Conservation (phyloP, 2,888 invertebrate species). For the Tuberolachnus salignus region DNA sequence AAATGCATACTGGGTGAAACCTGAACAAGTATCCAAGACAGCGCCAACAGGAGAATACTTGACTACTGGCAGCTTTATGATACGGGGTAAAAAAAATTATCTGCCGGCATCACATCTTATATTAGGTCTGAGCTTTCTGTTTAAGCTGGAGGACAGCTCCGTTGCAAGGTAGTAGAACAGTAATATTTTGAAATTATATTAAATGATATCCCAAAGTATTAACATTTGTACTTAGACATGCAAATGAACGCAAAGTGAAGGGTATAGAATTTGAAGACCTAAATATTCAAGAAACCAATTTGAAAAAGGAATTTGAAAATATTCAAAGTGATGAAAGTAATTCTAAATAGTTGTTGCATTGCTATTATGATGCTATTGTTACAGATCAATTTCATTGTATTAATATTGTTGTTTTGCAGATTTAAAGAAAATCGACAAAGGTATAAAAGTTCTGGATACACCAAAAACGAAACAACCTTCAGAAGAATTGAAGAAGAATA, state of each 20-base stretch:
- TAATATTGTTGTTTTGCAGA: constrained; percentile 12
- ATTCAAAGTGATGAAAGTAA: constrained; percentile 60
- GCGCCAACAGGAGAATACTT: constrained; percentile 98
- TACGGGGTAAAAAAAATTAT: constrained; percentile 96
- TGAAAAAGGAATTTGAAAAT: constrained; percentile 60
- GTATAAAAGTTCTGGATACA: too few species aligned
- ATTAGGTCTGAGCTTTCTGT: constrained; percentile 92
- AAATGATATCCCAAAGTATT: background rate
- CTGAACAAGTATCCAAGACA: constrained; percentile 94
- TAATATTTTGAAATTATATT: background rate
- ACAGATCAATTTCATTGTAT: background rate
- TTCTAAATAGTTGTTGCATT: background rate
- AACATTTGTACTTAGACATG: constrained; percentile 58
- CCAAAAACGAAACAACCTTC: too few species aligned
- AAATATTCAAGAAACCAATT: constrained; percentile 57
- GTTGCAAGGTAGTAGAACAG: constrained; percentile 67
- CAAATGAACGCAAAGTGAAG: constrained; percentile 75
- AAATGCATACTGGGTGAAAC: constrained; percentile 96
- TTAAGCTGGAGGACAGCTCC: constrained; percentile 88
- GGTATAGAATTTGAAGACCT: constrained; percentile 56
- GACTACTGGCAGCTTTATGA: constrained; percentile 95
- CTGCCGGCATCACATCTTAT: constrained; percentile 89
- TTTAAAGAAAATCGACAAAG: background rate
- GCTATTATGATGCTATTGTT: background rate
- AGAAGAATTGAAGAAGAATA: background rate